phyloP scores from a whole-genome alignment of 2,888 invertebrate genomes.

The Phymatocera aterrima region DNA sequence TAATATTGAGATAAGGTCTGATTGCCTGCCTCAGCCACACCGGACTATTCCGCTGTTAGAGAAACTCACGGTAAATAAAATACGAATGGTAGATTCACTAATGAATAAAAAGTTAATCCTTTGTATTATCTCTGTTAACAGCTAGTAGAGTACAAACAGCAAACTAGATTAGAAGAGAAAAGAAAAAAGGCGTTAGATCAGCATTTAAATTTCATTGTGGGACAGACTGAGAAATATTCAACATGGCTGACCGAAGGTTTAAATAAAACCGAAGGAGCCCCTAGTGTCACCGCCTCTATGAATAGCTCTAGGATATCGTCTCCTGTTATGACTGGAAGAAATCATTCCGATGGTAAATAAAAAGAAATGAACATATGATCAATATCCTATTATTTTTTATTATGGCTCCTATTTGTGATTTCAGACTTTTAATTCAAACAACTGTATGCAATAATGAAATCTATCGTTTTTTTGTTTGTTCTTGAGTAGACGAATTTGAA shows the following conservation, averaged over 20 bases:
- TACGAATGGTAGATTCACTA: slow-evolving; percentile 24
- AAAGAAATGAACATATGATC: not conserved
- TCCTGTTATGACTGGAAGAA: slow-evolving; percentile 65
- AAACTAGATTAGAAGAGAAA: slow-evolving; percentile 94
- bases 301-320: slow-evolving; percentile 74
- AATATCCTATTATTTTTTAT: not conserved
- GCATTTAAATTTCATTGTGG: slow-evolving; percentile 98
- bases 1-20: too few species aligned
- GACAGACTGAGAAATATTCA: slow-evolving; percentile 98
- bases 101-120: slow-evolving; percentile 48
- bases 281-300: slow-evolving; percentile 72
- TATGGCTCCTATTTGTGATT: too few species aligned
- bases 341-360: slow-evolving; percentile 71
- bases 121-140: slow-evolving; percentile 64
- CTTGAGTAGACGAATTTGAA: slow-evolving; percentile 93
- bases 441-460: too few species aligned
- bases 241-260: slow-evolving; percentile 92
- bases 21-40: too few species aligned
- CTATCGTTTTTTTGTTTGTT: too few species aligned
- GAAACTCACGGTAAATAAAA: not conserved
- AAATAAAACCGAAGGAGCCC: slow-evolving; percentile 77
- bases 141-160: slow-evolving; percentile 95
- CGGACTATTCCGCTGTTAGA: too few species aligned
- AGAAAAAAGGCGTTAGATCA: slow-evolving; percentile 96
- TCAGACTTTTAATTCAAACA: too few species aligned